Evolutionary conservation across 2,888 invertebrate genomes (phyloP).

Genomic region (Adelognathus sp.): DNA sequence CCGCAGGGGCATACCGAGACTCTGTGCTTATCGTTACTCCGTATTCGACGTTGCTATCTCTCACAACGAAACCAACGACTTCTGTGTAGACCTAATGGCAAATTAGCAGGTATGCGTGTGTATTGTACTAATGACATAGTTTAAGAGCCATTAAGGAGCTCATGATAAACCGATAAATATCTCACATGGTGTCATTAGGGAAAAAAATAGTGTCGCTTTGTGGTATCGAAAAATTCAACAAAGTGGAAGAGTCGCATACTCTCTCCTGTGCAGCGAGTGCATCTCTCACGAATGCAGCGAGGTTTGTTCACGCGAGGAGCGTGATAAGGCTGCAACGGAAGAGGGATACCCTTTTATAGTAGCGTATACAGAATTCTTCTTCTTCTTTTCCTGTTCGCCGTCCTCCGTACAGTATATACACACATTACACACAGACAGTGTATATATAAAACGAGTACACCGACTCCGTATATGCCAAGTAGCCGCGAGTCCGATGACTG

Average conservation of each 20-base stretch:
- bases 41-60: conserved; percentile 1
- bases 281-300: neutral
- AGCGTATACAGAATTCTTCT: no score
- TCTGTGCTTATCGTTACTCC: conserved; percentile 4
- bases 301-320: neutral
- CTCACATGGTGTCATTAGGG: neutral
- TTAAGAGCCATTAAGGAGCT: neutral
- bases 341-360: conserved; percentile 43
- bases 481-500: neutral
- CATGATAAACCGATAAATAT: neutral
- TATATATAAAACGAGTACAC: conserved; percentile 37
- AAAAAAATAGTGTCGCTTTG: neutral
- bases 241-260: neutral
- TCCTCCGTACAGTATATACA: conserved; percentile 15
- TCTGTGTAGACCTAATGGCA: neutral
- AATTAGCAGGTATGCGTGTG: neutral
- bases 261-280: no score
- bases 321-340: conserved; percentile 37
- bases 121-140: neutral
- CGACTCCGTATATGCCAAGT: conserved; percentile 10
- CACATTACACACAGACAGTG: conserved; percentile 22
- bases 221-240: neutral
- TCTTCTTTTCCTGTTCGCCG: conserved; percentile 34
- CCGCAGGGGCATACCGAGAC: conserved; percentile 16
- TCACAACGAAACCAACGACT: neutral